phyloP scores from a whole-genome alignment of 2,113 vertebrate species.

The Sterna hirundo region DNA sequence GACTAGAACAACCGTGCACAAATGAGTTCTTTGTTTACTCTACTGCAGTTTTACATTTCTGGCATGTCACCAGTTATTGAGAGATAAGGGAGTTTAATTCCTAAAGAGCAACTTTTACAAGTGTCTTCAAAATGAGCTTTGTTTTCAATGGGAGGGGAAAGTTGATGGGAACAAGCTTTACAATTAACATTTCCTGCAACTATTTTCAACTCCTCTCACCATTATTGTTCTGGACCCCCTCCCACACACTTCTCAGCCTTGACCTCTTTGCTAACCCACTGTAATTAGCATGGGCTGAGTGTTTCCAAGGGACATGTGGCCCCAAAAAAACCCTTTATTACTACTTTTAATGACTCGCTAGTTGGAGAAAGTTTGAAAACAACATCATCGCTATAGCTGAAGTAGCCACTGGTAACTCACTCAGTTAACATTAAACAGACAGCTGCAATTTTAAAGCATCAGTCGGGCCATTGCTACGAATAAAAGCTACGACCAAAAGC shows the following conservation, averaged over 20 bases:
- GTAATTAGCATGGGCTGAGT: neutral
- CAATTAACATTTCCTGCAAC: neutral
- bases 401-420: neutral
- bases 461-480: neutral
- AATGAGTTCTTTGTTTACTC: neutral
- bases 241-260: neutral
- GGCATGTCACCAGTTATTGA: neutral
- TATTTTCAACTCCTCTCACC: neutral
- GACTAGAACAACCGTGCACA: neutral
- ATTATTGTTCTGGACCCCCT: neutral
- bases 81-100: neutral
- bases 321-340: conserved; percentile 13
- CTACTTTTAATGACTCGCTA: conserved; percentile 5
- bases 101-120: neutral
- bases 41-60: neutral
- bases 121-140: conserved; percentile 7
- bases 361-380: conserved; percentile 11
- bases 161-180: neutral
- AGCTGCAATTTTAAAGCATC: neutral
- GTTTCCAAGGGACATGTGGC: neutral
- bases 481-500: neutral
- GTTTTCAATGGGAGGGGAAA: neutral
- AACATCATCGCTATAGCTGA: neutral
- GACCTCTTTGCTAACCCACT: neutral
- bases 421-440: neutral